Conservation (phyloP, 2,797 vertebrate genomes). For the Esox lucius region DNA sequence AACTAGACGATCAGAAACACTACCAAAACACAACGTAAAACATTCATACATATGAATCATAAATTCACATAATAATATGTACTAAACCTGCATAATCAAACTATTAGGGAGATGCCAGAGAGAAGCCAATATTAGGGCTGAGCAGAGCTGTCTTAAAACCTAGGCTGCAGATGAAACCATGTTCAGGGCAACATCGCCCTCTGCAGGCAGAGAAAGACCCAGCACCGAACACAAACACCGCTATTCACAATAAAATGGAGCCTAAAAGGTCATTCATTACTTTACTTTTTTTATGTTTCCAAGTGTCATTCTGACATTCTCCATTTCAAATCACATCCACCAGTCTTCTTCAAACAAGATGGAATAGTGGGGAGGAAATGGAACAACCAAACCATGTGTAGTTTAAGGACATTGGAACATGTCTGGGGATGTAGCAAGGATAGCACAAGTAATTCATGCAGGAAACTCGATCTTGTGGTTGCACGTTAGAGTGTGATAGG, state of each 20-base stretch:
- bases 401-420: conserved; percentile 9
- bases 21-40: conserved; percentile 26
- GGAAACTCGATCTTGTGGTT: conserved; percentile 20
- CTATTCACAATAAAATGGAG: conserved; percentile 55
- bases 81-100: conserved; percentile 39
- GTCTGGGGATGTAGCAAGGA: conserved; percentile 14
- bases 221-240: conserved; percentile 51
- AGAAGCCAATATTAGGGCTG: conserved; percentile 45
- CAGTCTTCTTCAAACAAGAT: not conserved
- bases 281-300: conserved; percentile 45
- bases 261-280: conserved; percentile 56
- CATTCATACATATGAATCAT: conserved; percentile 11
- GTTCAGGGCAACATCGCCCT: conserved; percentile 80
- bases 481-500: conserved; percentile 21
- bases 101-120: conserved; percentile 40
- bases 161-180: conserved; percentile 59
- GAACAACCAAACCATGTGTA: conserved; percentile 13
- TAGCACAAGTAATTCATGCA: conserved; percentile 17
- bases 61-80: conserved; percentile 32
- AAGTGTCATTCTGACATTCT: conserved; percentile 11
- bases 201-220: conserved; percentile 74
- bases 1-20: conserved; percentile 18
- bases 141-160: conserved; percentile 40
- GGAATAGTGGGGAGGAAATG: conserved; percentile 2
- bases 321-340: conserved; percentile 24